Evolutionary conservation across 1,140 invertebrate species (phyloP), one percentile per base, ranked within the genome.

Genomic region (Capitella teleta): DNA sequence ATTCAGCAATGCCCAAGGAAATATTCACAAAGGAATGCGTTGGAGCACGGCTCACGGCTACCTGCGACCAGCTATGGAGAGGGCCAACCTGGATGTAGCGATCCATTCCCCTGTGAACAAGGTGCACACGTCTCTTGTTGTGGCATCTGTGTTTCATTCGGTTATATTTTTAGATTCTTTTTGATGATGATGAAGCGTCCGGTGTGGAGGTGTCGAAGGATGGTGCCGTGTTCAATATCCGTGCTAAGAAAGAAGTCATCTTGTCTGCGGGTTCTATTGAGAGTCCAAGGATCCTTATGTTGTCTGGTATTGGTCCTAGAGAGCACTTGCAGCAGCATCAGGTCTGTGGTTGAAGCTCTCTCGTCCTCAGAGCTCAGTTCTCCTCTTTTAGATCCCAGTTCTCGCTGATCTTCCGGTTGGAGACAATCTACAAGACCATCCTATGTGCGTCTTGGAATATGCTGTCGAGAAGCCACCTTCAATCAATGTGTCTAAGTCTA

Each of bases 41-140:
- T 93, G 89, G 61, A 89, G 86, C 5, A 87, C 87, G 0, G 79
- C 84, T 0, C 91, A 92, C 70, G 88, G 88, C 0, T 94, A 92
- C 57, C 67, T 94, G 0, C 68, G 86, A 52, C 86, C 89, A 0
- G 81, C 82, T 0, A 77, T 85, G 42, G 67, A 86, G 0, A 74
- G 89, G 0, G 78, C 77, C 16, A 93, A 93, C 62, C 72, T 94
- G 0, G 85, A 93, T 62, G 79, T 93, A 2, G 82, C 87, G 0
- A 86, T 89, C 77, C 77, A 87, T 52, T 77, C 86, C 0, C 83
- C 87, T 37, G 88, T 85, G 0, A 88, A 85, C 1, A 25, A 43
- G 49, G 49, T 51, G 19, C n/a, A 24, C 28, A n/a, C n/a, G n/a
- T n/a, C n/a, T n/a, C n/a, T n/a, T n/a, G n/a, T n/a, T n/a, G n/a